A percentile compares a stretch with the other conserved stretches of the same genome.
phyloP scores from a whole-genome alignment of 2,888 invertebrate genomes.

The Odontothrips loti region DNA sequence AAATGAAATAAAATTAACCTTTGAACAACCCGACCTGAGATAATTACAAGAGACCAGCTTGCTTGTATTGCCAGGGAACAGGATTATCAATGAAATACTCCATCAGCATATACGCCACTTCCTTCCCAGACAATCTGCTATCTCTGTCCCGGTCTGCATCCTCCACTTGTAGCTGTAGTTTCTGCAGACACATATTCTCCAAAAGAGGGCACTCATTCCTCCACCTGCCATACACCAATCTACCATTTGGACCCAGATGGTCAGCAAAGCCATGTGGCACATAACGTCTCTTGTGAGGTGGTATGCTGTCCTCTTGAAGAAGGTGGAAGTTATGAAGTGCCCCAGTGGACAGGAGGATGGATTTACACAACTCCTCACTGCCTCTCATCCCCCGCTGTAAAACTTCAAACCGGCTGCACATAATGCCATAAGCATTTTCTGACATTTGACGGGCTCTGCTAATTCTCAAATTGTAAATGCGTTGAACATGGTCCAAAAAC shows the following conservation, averaged over 20 bases:
- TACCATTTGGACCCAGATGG: background rate
- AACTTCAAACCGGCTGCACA: background rate
- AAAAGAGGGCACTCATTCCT: background rate
- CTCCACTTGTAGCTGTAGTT: background rate
- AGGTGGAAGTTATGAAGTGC: background rate
- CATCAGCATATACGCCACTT: background rate
- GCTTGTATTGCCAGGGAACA: background rate
- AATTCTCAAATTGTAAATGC: background rate
- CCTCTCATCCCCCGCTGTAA: background rate
- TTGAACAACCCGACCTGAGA: too few species aligned
- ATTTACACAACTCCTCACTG: background rate
- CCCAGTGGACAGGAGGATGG: background rate
- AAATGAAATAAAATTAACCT: too few species aligned
- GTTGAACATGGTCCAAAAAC: background rate
- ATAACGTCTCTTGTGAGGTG: too few species aligned
- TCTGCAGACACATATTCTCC: background rate
- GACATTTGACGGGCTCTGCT: background rate
- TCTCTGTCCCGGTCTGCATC: too few species aligned
- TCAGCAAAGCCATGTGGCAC: background rate
- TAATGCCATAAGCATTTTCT: background rate
- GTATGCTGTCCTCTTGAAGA: background rate
- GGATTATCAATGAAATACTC: background rate
- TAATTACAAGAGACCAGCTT: background rate
- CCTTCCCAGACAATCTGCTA: too few species aligned
- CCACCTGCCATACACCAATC: background rate